phyloP scores from a whole-genome alignment of 2,113 vertebrate species.

The Empidonax alnorum region DNA sequence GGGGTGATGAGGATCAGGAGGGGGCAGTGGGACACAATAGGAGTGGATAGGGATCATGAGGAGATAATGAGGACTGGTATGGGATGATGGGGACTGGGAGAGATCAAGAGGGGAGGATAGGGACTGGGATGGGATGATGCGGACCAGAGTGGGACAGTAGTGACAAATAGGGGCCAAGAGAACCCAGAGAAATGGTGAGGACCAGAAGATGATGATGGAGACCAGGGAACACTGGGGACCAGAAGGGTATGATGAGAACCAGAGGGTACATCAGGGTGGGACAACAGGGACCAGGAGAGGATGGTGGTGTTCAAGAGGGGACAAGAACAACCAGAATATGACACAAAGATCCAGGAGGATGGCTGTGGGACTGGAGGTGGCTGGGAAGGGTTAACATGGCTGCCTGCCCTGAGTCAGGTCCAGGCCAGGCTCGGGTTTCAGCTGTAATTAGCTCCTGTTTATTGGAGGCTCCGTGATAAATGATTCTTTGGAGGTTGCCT shows the following conservation, averaged over 20 bases:
- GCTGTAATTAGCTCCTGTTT: constrained; percentile 34
- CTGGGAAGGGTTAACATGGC: not conserved
- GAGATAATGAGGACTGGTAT: not conserved
- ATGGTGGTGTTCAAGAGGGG: not conserved
- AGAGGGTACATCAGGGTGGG: not conserved
- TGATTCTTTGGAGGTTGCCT: not conserved
- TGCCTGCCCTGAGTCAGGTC: rapidly evolving
- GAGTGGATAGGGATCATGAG: not conserved
- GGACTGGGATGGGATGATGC: not conserved
- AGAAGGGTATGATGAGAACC: not conserved
- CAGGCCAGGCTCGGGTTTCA: constrained; percentile 29
- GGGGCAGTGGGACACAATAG: no score
- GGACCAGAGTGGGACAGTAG: not conserved
- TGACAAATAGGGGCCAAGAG: not conserved
- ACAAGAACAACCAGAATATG: not conserved
- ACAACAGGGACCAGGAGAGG: not conserved
- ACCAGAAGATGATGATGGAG: not conserved
- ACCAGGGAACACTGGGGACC: not conserved
- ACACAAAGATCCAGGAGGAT: not conserved
- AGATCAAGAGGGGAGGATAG: not conserved
- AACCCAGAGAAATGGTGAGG: not conserved
- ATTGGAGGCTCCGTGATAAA: constrained; percentile 2
- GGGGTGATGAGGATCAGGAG: not conserved
- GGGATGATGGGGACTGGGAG: not conserved
- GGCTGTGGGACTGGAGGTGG: not conserved